Evolutionary conservation across 1,140 invertebrate species (phyloP), one percentile per base, ranked within the genome.

Genomic region (Drosophila tsacasi): DNA sequence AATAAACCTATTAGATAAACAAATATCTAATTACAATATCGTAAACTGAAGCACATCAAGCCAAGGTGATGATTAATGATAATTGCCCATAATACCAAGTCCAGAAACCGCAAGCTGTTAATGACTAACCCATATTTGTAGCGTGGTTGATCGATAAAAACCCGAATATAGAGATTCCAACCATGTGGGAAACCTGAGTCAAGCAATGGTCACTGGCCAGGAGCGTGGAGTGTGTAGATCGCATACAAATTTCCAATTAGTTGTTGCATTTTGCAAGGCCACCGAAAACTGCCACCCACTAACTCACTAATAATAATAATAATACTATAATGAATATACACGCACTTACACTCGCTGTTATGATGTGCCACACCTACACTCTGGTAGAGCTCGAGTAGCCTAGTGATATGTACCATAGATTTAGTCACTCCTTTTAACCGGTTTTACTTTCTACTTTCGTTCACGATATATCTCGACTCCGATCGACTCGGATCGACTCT

Each of bases 381-480:
- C 0, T 21, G 30, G 66, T 71, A 71, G 35, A 72, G 50, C 57
- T 39, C 21, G 52, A 72, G 69, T 59, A 59, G 67, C 17, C 19
- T 73, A 72, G 39, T 39, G 23, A 32, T 32, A 40, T 58, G 25
- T 40, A 40, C 42, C 37, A 66, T 73, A 54, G 62, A 58, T 23
- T 9, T 73, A 81, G 60, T 44, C 47, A 66, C 66, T 60, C 66
- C 40, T 72, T 61, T 71, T 82, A 76, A 79, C 30, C 65, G 64
- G 12, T 74, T 86, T 80, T 79, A 73, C 67, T 83, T 87, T 83
- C 76, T 68, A 86, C 64, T 79, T 82, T 85, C 62, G 63, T 76
- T 80, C 54, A 83, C 76, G 52, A 61, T 47, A 49, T 27, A n/a
- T n/a, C 47, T 49, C 47, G 23, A 49, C 46, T 47, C 23, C 23